Conservation (phyloP, 2,888 invertebrate genomes). For the Hyalella azteca region DNA sequence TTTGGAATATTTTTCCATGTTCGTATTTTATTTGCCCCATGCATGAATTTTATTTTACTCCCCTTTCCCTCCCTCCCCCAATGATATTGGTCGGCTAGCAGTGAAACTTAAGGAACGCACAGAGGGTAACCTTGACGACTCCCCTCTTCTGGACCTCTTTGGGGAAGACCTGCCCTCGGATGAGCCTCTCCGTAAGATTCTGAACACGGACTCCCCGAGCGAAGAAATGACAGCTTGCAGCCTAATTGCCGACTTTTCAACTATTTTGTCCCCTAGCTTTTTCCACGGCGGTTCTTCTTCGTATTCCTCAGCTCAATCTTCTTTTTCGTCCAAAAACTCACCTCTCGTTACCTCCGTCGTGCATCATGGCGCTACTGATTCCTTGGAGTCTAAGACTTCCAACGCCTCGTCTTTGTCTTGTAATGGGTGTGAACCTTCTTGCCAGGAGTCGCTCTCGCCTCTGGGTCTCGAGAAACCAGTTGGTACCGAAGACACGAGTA, state of each 20-base stretch:
- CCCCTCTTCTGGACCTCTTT: neutral
- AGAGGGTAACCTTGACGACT: neutral
- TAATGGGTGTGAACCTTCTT: no score
- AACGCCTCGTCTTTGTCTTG: no score
- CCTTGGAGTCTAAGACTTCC: slow-evolving; percentile 21
- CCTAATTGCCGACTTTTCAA: neutral
- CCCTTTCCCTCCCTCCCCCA: neutral
- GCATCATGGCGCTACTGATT: neutral
- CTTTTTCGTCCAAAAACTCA: slow-evolving; percentile 18
- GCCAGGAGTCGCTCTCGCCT: no score
- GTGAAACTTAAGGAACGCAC: neutral
- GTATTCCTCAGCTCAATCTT: slow-evolving; percentile 8
- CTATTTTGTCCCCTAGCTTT: slow-evolving; percentile 25
- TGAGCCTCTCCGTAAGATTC: neutral
- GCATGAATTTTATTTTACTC: neutral
- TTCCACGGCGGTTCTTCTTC: neutral
- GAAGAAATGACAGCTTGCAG: neutral
- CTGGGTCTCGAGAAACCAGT: no score
- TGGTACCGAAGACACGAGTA: no score
- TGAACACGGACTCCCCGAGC: slow-evolving; percentile 1
- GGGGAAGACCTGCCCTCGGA: neutral
- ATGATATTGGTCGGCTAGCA: neutral
- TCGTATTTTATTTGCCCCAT: neutral
- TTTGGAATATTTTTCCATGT: neutral
- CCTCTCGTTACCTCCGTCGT: neutral